These are phyloP conservation scores for Epizoanthus ramosus DNA, from an alignment of 92 coral and sea anemone genomes.

Conservation along the genomic window DNA sequence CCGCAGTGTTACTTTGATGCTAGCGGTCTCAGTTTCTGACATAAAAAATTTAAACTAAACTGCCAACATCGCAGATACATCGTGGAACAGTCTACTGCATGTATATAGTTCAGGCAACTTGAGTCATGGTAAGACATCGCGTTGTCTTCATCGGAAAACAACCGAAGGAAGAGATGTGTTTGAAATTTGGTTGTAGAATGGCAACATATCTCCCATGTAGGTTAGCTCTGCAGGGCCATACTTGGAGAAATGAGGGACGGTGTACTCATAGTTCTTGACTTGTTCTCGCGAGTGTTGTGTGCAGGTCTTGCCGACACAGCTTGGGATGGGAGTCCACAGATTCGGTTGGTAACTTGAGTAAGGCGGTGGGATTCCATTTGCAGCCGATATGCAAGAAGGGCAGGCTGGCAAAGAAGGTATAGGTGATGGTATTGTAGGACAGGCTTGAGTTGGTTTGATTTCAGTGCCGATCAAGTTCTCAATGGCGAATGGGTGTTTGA, in stretches of 20 bases:
- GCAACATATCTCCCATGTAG: constrained; percentile 61
- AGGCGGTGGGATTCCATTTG: constrained; percentile 42
- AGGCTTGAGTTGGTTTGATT: constrained; percentile 57
- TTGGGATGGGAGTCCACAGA: constrained; percentile 76
- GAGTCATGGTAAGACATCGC: not conserved
- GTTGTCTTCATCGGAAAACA: constrained; percentile 52
- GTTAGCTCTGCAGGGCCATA: constrained; percentile 57
- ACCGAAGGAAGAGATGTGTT: constrained; percentile 57
- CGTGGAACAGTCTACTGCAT: not conserved
- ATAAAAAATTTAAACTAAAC: constrained; percentile 28
- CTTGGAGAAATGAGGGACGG: constrained; percentile 52
- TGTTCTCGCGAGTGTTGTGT: constrained; percentile 67
- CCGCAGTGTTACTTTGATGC: constrained; percentile 26
- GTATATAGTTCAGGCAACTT: not conserved
- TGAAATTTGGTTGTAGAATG: constrained; percentile 58
- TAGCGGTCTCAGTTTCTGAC: constrained; percentile 8
- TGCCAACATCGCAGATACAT: not conserved
- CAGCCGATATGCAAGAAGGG: constrained; percentile 77
- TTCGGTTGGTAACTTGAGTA: constrained; percentile 62
- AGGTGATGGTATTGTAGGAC: constrained; percentile 58
- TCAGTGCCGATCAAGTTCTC: constrained; percentile 91
- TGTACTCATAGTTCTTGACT: constrained; percentile 58
- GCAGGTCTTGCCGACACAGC: constrained; percentile 76
- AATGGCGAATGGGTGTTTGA: constrained; percentile 96
- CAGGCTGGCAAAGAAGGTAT: constrained; percentile 86